These are phyloP conservation scores for Henricia sp. DNA, from an alignment of 53 echinoderm and acorn worm genomes.

Conservation along the genomic window DNA sequence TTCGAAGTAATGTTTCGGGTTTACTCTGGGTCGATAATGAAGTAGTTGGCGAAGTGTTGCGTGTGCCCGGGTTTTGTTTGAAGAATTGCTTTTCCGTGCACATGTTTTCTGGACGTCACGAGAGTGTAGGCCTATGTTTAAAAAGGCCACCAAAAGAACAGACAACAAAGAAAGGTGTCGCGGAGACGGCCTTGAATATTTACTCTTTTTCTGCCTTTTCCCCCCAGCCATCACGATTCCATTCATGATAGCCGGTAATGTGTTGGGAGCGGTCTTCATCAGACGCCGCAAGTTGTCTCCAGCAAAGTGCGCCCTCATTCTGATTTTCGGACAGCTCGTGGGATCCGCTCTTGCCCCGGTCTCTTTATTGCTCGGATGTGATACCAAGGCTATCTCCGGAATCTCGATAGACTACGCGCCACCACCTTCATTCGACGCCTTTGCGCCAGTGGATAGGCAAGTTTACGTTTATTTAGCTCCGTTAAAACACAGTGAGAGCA, in stretches of 20 bases:
- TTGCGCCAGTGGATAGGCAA: not conserved
- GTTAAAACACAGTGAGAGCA: too few relatives aligned
- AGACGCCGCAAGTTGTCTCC: slow-evolving; percentile 33
- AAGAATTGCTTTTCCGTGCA: not conserved
- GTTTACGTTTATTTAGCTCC: too few relatives aligned
- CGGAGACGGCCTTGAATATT: too few relatives aligned
- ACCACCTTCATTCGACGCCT: not conserved
- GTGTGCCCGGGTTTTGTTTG: too few relatives aligned
- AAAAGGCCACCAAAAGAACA: too few relatives aligned
- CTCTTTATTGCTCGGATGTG: slow-evolving; percentile 12
- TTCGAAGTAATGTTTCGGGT: too few relatives aligned
- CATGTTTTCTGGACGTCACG: not conserved
- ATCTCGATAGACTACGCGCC: not conserved
- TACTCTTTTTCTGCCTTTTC: not conserved
- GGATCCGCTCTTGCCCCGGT: slow-evolving; percentile 10
- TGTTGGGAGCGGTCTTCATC: slow-evolving; percentile 39
- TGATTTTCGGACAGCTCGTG: slow-evolving; percentile 35
- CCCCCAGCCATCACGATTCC: slow-evolving; percentile 24
- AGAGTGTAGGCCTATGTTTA: not conserved
- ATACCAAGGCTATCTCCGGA: slow-evolving; percentile 34
- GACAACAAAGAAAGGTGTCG: too few relatives aligned
- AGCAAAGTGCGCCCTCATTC: slow-evolving; percentile 44
- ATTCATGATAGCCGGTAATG: slow-evolving; percentile 25
- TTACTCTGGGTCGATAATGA: too few relatives aligned
- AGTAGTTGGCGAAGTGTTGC: too few relatives aligned